phyloP scores from a whole-genome alignment of 2,888 invertebrate species.

The Agrenia bidenticulata region DNA sequence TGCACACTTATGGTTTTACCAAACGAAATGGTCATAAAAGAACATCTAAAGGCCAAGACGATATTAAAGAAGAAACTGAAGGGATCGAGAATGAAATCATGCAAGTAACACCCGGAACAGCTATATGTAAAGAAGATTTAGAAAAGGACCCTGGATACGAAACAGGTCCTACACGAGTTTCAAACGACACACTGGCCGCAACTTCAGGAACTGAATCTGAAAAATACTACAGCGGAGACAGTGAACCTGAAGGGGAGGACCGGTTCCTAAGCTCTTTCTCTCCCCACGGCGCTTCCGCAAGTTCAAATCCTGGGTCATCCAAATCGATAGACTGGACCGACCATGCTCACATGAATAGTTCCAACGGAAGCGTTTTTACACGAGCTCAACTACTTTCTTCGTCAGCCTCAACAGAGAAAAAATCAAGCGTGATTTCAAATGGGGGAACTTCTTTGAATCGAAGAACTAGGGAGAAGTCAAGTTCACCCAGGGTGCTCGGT shows the following conservation, averaged over 20 bases:
- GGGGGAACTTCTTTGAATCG: too few species aligned
- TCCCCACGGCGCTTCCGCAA: neutral
- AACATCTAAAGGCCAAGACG: neutral
- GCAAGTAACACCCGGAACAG: slow-evolving; percentile 78
- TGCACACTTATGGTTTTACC: neutral
- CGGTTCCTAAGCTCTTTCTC: neutral
- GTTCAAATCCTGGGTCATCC: neutral
- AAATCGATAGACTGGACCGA: neutral
- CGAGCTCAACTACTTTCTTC: neutral
- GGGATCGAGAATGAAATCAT: slow-evolving; percentile 56
- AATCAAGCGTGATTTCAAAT: too few species aligned
- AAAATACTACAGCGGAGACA: slow-evolving; percentile 53
- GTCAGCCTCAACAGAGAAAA: neutral
- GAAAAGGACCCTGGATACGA: slow-evolving; percentile 51
- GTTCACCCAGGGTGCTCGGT: neutral
- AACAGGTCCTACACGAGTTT: slow-evolving; percentile 53
- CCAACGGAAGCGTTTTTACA: neutral
- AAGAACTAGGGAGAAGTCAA: slow-evolving; percentile 20
- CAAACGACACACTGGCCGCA: slow-evolving; percentile 18
- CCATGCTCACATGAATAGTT: neutral
- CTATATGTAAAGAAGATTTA: slow-evolving; percentile 56
- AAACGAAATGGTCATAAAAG: slow-evolving; percentile 7
- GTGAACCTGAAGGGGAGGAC: slow-evolving; percentile 44
- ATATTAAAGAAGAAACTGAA: slow-evolving; percentile 56
- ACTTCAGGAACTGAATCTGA: slow-evolving; percentile 51